Conservation (phyloP, 2,797 vertebrate species). For the Rhynchotus rufescens region DNA sequence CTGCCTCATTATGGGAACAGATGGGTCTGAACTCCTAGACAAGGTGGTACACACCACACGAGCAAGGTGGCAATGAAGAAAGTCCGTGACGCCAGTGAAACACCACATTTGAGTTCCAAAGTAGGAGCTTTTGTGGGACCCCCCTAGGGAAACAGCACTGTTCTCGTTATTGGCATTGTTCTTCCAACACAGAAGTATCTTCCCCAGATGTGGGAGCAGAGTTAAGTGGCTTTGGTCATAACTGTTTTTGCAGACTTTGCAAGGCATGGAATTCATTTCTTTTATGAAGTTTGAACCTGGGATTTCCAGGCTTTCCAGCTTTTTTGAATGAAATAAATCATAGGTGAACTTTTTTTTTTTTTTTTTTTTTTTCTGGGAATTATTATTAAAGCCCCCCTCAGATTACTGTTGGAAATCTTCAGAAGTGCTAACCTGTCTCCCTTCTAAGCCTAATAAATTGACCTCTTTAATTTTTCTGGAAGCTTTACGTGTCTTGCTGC, state of each 20-base stretch:
- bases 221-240: slow-evolving; percentile 6
- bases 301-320: slow-evolving; percentile 19
- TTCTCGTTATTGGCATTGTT: neutral
- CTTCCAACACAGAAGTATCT: neutral
- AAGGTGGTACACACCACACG: slow-evolving; percentile 36
- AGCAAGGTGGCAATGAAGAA: slow-evolving; percentile 17
- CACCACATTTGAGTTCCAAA: neutral
- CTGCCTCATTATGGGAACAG: slow-evolving; percentile 35
- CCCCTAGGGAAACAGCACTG: neutral
- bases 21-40: slow-evolving; percentile 28
- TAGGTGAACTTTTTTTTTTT: neutral
- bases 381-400: neutral
- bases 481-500: neutral
- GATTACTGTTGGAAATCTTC: neutral
- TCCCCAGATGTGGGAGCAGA: slow-evolving; percentile 2
- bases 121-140: neutral
- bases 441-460: neutral
- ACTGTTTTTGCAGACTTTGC: slow-evolving; percentile 13
- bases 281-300: neutral
- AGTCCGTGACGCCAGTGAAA: slow-evolving; percentile 22
- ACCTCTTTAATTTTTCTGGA: neutral
- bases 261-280: neutral
- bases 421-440: neutral
- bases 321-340: slow-evolving; percentile 43
- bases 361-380: slow-evolving; percentile 46